These are phyloP conservation scores for Cheracebus regulus DNA, from an alignment of 2,797 vertebrate genomes.

Conservation along the genomic window DNA sequence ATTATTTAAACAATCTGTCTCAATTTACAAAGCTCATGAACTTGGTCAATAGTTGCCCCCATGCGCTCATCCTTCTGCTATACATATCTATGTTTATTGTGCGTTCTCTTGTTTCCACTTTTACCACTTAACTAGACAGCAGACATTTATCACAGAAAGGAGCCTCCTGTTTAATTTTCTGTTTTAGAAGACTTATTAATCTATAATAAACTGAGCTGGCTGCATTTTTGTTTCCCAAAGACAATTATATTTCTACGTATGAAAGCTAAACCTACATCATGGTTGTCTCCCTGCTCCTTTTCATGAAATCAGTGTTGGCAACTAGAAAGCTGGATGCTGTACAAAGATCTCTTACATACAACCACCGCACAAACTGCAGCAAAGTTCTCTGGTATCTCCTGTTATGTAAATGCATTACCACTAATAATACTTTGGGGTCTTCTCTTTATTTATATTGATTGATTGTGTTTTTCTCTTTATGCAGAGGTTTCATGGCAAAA, in stretches of 20 bases:
- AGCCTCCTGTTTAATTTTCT: neutral
- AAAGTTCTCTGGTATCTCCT: neutral
- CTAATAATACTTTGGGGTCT: neutral
- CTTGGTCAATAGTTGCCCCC: accelerated
- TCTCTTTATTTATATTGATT: neutral
- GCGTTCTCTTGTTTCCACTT: neutral
- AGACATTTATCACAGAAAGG: neutral
- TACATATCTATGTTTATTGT: neutral
- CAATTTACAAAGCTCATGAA: neutral
- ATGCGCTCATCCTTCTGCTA: neutral
- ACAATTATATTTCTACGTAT: neutral
- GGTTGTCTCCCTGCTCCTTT: neutral
- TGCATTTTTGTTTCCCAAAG: neutral
- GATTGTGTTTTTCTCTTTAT: neutral
- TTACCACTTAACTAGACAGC: neutral
- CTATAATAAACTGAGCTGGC: neutral
- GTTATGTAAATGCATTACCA: neutral
- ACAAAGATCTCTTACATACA: neutral
- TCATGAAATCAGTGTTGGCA: neutral
- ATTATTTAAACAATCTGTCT: neutral
- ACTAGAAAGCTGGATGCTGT: neutral
- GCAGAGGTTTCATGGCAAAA: neutral
- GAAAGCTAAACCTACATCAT: neutral
- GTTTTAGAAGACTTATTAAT: conserved; percentile 18
- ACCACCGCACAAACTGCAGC: neutral